phyloP scores from a whole-genome alignment of 1,140 invertebrate genomes.

The Eulimnadia texana region DNA sequence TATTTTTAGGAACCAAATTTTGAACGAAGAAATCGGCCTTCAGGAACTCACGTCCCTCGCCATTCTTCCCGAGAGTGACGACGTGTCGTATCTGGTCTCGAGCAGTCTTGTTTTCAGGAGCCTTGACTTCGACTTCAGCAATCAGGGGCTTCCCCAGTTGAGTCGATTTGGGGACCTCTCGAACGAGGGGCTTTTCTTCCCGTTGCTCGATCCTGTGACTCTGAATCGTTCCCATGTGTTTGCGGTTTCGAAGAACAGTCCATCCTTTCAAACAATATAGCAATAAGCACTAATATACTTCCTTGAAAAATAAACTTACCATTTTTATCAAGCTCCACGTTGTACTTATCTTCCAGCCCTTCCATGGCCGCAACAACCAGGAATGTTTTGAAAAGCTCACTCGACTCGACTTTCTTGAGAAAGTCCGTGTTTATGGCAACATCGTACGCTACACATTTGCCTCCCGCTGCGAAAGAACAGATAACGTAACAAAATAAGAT shows the following conservation, averaged over 20 bases:
- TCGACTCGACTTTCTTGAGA: conserved; percentile 46
- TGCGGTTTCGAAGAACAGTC: conserved; percentile 42
- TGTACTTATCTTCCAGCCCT: conserved; percentile 56
- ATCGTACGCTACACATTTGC: conserved; percentile 53
- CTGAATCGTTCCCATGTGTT: conserved; percentile 52
- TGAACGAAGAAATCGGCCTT: no score
- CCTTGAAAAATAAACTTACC: conserved; percentile 27
- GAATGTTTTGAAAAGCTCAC: conserved; percentile 54
- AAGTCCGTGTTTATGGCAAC: conserved; percentile 59
- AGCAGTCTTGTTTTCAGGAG: no score
- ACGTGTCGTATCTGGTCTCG: no score
- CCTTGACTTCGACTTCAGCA: no score
- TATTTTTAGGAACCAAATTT: no score
- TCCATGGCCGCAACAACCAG: conserved; percentile 58
- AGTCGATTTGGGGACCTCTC: not conserved
- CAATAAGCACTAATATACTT: not conserved
- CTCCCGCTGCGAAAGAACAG: conserved; percentile 35
- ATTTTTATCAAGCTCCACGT: conserved; percentile 43
- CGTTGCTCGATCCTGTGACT: conserved; percentile 52
- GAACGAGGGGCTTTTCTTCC: conserved; percentile 14
- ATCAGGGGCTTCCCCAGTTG: conserved; percentile 1
- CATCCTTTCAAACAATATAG: conserved; percentile 31
- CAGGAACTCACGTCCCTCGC: no score
- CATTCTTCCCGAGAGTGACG: no score
- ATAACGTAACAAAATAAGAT: conserved; percentile 14